Evolutionary conservation across 2,113 vertebrate species (phyloP), one percentile per base, ranked within the genome.

Genomic region (Mionectes macconnelli): DNA sequence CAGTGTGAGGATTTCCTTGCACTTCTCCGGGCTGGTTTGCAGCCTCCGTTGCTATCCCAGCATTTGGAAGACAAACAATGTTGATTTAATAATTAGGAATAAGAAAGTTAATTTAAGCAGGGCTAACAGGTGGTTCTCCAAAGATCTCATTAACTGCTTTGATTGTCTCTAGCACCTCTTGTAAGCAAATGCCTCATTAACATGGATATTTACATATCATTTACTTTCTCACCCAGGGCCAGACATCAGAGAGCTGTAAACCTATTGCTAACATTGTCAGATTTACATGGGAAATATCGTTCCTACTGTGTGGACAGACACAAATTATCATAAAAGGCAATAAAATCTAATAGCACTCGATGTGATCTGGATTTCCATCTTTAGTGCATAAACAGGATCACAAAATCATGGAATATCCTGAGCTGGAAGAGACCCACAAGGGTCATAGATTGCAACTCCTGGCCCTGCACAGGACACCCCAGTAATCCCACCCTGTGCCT

Each of bases 151-250:
- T 83, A 87, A 40, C 35, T 49, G n/a, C 31, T 91, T 72, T 49
- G 37, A 86, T 92, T 81, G 72, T 81, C 53, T 84, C 28, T 72
- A 78, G 78, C 52, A 72, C 39, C 60, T 90, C 68, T 78, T 95
- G 68, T 77, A 93, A 96, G 69, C 21, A 92, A 90, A 90, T 93
- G 53, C 64, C 76, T 96, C 83, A 57, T 93, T 97, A 84, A 30
- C 2, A 2, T 28, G 68, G 11, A 25, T 84, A 75, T 86, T 93
- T 87, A 47, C 75, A 49, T 79, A 69, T 33, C 25, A 49, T 86
- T 76, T 83, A 14, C 30, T 85, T 95, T 45, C 2, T 6, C 52
- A 47, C 50, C 27, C 23, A 24, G 50, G 19, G 12, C 37, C n/a
- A 27, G 21, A 42, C 14, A 53, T 44, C 45, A 70, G 27, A 37